These are phyloP conservation scores for Cylindroiulus punctatus DNA, from an alignment of 2,888 invertebrate species.

Conservation along the genomic window DNA sequence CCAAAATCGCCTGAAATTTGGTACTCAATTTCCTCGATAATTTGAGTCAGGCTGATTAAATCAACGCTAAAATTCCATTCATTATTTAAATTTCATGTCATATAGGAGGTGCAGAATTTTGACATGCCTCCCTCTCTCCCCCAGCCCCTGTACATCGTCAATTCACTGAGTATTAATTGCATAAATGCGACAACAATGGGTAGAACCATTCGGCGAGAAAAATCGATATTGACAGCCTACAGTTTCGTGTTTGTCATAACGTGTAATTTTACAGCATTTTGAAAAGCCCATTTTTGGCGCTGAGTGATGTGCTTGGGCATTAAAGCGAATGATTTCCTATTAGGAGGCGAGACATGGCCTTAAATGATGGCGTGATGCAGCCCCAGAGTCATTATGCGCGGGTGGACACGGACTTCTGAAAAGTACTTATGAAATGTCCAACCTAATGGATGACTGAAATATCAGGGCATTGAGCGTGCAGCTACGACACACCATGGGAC, in stretches of 20 bases:
- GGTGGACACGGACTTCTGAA: not conserved
- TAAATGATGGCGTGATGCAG: not conserved
- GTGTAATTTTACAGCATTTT: slow-evolving; percentile 45
- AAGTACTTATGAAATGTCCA: slow-evolving; percentile 28
- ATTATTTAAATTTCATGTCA: too few relatives aligned
- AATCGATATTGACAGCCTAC: slow-evolving; percentile 17
- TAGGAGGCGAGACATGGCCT: slow-evolving; percentile 16
- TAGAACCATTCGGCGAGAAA: not conserved
- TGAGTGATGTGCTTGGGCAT: slow-evolving; percentile 9
- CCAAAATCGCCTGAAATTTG: too few relatives aligned
- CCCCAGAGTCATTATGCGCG: not conserved
- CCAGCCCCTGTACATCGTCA: too few relatives aligned
- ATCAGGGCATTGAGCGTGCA: not conserved
- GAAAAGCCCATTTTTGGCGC: slow-evolving; percentile 7
- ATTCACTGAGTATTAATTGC: not conserved
- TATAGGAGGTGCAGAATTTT: too few relatives aligned
- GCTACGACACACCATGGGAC: not conserved
- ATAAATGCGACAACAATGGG: not conserved
- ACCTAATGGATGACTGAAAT: slow-evolving; percentile 5
- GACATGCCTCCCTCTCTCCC: too few relatives aligned
- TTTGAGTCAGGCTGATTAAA: too few relatives aligned
- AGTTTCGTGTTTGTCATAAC: slow-evolving; percentile 1
- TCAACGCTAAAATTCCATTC: too few relatives aligned
- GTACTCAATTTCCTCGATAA: too few relatives aligned
- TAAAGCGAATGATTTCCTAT: slow-evolving; percentile 16